Evolutionary conservation across 2,888 invertebrate species (phyloP).

Genomic region (Alloplasta piceator): DNA sequence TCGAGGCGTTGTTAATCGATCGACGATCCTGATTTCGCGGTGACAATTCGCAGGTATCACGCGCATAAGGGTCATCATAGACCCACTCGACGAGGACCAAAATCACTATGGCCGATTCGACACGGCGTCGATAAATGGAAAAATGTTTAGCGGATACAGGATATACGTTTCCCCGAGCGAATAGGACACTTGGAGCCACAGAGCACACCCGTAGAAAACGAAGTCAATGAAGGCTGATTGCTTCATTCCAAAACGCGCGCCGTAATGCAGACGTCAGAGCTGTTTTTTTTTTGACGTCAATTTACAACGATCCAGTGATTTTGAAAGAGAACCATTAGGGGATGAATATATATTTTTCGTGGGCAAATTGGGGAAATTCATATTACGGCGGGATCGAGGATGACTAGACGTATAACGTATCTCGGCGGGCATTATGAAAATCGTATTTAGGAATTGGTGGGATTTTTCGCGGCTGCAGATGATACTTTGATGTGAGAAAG

Average conservation of each 20-base stretch:
- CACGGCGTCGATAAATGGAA: conserved; percentile 51
- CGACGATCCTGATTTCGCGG: conserved; percentile 59
- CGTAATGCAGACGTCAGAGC: conserved; percentile 49
- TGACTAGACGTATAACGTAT: conserved; percentile 20
- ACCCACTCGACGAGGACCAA: not conserved
- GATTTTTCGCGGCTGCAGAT: not conserved
- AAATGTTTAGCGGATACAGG: conserved; percentile 40
- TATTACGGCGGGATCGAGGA: not conserved
- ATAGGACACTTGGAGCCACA: conserved; percentile 24
- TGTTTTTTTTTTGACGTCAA: conserved; percentile 31
- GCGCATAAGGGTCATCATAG: not conserved
- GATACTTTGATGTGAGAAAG: not conserved
- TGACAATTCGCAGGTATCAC: conserved; percentile 31
- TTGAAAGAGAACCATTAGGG: conserved; percentile 46
- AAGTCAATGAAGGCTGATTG: conserved; percentile 58
- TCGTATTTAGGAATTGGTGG: conserved; percentile 13
- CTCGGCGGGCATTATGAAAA: conserved; percentile 19
- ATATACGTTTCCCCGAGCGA: conserved; percentile 37
- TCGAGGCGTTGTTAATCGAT: conserved; percentile 55
- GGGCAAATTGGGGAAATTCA: conserved; percentile 3
- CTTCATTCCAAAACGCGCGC: conserved; percentile 44
- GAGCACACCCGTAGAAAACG: not conserved
- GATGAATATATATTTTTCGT: conserved; percentile 9
- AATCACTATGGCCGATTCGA: conserved; percentile 55
- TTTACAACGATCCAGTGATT: conserved; percentile 52